These are phyloP conservation scores for Apteryx owenii DNA, from an alignment of 2,113 vertebrate genomes.

Conservation along the genomic window DNA sequence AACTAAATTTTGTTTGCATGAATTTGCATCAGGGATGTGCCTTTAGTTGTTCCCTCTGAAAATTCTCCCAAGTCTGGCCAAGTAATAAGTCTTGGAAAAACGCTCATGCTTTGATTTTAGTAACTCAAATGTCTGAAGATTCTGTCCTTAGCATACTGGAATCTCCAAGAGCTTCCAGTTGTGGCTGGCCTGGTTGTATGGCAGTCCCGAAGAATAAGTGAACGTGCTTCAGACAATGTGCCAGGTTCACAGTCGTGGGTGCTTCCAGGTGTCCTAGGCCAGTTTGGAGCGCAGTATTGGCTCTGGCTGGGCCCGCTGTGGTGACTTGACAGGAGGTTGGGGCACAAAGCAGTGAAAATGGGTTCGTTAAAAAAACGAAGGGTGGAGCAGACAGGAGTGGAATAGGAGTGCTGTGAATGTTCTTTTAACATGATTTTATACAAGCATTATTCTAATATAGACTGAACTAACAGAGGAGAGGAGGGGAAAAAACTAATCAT, in stretches of 20 bases:
- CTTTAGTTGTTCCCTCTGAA: background rate
- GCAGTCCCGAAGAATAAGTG: background rate
- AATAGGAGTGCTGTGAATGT: background rate
- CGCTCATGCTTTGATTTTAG: background rate
- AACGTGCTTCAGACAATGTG: background rate
- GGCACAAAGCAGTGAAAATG: background rate
- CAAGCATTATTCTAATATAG: background rate
- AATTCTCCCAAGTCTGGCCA: background rate
- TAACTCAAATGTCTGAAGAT: background rate
- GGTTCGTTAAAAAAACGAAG: background rate
- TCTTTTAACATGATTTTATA: background rate
- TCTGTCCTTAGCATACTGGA: background rate
- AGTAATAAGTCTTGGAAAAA: background rate
- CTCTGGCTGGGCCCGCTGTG: background rate
- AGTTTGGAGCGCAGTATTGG: background rate
- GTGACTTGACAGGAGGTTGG: background rate
- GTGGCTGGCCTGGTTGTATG: background rate
- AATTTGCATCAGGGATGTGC: background rate
- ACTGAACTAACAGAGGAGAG: background rate
- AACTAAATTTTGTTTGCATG: background rate
- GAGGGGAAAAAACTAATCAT: background rate
- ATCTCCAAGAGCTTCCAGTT: background rate
- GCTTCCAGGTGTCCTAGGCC: background rate
- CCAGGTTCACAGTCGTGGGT: fast-evolving
- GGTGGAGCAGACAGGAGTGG: background rate